Conservation (phyloP, 2,888 invertebrate species). For the Xestoiulus laeticollis region DNA sequence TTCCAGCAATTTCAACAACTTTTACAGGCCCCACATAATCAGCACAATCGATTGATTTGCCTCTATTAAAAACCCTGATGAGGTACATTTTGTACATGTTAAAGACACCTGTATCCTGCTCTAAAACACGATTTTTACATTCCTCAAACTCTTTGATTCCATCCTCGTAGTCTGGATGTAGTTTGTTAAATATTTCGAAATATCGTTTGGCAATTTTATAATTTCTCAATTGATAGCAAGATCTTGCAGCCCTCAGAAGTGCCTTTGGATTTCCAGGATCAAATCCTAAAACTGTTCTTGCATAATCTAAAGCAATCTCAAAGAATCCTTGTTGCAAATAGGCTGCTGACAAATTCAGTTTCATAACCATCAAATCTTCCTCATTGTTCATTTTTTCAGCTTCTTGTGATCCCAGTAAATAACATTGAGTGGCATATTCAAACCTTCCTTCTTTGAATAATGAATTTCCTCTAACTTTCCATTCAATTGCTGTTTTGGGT, state of each 20-base stretch:
- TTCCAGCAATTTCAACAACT: slow-evolving; percentile 24
- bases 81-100: slow-evolving; percentile 20
- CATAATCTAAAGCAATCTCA: not conserved
- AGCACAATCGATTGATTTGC: slow-evolving; percentile 16
- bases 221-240: not conserved
- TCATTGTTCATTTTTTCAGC: not conserved
- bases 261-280: slow-evolving; percentile 27
- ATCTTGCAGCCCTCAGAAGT: not conserved
- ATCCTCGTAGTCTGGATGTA: not conserved
- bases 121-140: not conserved
- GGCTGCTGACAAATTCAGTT: slow-evolving; percentile 1
- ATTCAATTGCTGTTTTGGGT: not conserved
- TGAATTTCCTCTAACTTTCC: slow-evolving; percentile 43
- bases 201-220: not conserved
- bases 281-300: not conserved
- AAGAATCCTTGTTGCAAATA: slow-evolving; percentile 27
- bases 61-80: not conserved
- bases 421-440: not conserved
- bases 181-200: not conserved
- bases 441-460: not conserved
- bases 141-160: not conserved
- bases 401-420: slow-evolving; percentile 7
- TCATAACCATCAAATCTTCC: not conserved
- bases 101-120: not conserved
- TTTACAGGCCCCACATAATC: slow-evolving; percentile 44